Evolutionary conservation across 2,113 vertebrate species (phyloP).

Genomic region (Thamnophis sirtalis): DNA sequence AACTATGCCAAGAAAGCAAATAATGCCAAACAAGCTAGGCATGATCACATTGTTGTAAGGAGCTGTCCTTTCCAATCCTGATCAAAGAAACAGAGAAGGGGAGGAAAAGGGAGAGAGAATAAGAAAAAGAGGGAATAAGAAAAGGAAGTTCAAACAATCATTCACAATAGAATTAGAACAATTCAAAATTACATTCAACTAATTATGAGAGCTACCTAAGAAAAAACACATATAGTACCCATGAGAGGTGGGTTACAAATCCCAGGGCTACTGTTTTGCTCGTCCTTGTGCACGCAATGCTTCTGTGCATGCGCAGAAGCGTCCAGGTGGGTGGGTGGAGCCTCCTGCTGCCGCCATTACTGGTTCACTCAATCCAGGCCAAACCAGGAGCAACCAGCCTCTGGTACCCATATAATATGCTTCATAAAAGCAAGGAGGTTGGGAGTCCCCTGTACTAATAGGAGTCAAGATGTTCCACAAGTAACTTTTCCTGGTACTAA

Average conservation of each 20-base stretch:
- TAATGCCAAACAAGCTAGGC: slow-evolving; percentile 78
- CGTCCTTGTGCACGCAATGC: too few relatives aligned
- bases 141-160: background rate
- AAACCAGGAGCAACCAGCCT: too few relatives aligned
- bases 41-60: slow-evolving; percentile 71
- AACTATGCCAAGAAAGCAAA: slow-evolving; percentile 79
- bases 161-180: background rate
- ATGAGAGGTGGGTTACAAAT: too few relatives aligned
- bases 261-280: too few relatives aligned
- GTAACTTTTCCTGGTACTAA: background rate
- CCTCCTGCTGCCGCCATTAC: too few relatives aligned
- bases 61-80: slow-evolving; percentile 53
- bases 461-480: background rate
- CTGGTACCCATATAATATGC: background rate
- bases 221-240: background rate
- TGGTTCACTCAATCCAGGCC: too few relatives aligned
- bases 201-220: background rate
- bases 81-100: slow-evolving; percentile 46
- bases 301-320: too few relatives aligned
- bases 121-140: background rate
- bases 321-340: too few relatives aligned
- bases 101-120: background rate
- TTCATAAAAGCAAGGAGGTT: background rate
- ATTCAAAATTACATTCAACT: background rate
- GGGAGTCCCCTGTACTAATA: background rate